Conservation (phyloP, 2,113 vertebrate genomes). For the Eretmodus cyanostictus region DNA sequence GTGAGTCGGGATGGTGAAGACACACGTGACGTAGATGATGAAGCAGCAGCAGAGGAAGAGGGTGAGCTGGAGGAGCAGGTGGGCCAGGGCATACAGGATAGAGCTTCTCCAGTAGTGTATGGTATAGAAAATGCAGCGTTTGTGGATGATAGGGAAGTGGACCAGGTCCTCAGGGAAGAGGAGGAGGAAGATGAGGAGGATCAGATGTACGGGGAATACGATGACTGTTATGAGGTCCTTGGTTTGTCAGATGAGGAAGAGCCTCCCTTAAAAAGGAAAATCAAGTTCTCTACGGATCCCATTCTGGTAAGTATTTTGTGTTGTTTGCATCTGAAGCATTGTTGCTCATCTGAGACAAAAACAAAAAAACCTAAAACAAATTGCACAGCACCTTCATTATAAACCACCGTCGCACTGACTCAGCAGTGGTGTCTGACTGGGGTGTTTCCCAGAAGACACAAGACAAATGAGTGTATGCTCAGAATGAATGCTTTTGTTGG, state of each 20-base stretch:
- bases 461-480: constrained; percentile 15
- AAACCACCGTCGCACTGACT: constrained; percentile 24
- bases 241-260: constrained; percentile 88
- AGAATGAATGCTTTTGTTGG: constrained; percentile 10
- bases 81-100: constrained; percentile 47
- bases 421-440: constrained; percentile 28
- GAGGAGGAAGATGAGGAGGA: constrained; percentile 65
- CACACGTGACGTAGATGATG: constrained; percentile 20
- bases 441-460: constrained; percentile 28
- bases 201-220: constrained; percentile 72
- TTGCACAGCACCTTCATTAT: neutral
- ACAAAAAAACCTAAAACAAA: neutral
- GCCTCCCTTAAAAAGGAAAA: constrained; percentile 70
- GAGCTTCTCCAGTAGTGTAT: constrained; percentile 67
- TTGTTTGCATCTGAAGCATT: constrained; percentile 9
- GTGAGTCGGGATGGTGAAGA: constrained; percentile 29
- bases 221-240: constrained; percentile 79
- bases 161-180: constrained; percentile 66
- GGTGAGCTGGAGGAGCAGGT: constrained; percentile 53
- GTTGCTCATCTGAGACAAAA: neutral
- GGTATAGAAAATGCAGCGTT: constrained; percentile 89
- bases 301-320: constrained; percentile 74
- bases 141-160: constrained; percentile 79
- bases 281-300: constrained; percentile 83
- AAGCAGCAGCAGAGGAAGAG: constrained; percentile 49